A percentile compares a stretch with the other conserved stretches of the same genome.
These are phyloP conservation scores for Lasiurus borealis DNA, from an alignment of 2,113 vertebrate genomes.

Conservation along the genomic window DNA sequence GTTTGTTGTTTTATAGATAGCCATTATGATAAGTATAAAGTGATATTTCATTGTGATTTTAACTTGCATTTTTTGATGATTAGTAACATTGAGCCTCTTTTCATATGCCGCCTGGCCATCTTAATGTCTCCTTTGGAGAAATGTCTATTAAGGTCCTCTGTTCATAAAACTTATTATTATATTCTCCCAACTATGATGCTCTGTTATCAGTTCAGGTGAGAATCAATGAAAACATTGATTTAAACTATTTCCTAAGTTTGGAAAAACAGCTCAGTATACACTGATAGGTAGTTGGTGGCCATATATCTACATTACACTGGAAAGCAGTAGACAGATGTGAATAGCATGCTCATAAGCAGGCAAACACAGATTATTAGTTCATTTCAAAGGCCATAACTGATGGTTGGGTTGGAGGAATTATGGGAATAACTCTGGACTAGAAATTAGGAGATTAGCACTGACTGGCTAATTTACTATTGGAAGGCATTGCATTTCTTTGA, in stretches of 20 bases:
- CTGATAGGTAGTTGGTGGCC: neutral
- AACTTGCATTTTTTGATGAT: neutral
- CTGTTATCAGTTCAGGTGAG: neutral
- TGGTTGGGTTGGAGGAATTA: neutral
- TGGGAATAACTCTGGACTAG: neutral
- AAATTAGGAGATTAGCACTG: neutral
- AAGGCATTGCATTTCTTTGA: neutral
- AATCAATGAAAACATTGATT: conserved; percentile 36
- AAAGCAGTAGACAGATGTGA: neutral
- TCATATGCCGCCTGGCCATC: neutral
- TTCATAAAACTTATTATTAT: conserved; percentile 23
- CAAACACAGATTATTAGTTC: neutral
- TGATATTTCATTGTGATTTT: neutral
- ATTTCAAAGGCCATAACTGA: neutral
- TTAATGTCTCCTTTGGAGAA: neutral
- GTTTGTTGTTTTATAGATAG: neutral
- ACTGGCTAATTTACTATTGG: neutral
- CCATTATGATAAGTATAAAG: neutral
- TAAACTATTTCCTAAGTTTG: neutral
- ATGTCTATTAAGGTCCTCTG: neutral
- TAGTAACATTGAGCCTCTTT: neutral
- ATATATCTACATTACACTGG: neutral
- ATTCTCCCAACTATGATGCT: conserved; percentile 12
- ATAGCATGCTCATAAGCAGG: neutral
- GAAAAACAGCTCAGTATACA: conserved; percentile 1